Evolutionary conservation across 2,113 vertebrate genomes (phyloP).

Genomic region (Hypomesus transpacificus): DNA sequence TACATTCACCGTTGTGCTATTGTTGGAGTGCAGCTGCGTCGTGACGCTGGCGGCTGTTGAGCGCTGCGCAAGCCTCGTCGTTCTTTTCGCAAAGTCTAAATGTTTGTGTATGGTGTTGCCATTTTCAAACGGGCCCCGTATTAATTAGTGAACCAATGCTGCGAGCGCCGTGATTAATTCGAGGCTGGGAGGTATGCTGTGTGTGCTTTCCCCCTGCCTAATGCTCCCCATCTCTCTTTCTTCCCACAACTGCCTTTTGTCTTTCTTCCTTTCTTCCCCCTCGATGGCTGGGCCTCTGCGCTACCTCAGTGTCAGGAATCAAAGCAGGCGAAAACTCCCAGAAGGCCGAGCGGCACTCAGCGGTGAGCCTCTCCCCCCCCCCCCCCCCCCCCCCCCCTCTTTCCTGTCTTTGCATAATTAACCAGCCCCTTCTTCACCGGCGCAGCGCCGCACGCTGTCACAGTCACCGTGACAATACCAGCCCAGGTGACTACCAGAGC

Average conservation of each 20-base stretch:
- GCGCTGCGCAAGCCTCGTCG: too few relatives aligned
- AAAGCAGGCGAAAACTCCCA: constrained; percentile 47
- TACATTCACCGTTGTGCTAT: neutral
- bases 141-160: constrained; percentile 13
- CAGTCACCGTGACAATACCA: neutral
- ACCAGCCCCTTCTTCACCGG: constrained; percentile 31
- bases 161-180: constrained; percentile 19
- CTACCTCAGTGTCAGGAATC: constrained; percentile 37
- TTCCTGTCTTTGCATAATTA: constrained; percentile 49
- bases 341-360: constrained; percentile 36
- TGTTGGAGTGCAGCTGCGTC: neutral
- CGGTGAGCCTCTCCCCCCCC: constrained; percentile 17
- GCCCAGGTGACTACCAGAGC: neutral
- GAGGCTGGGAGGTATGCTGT: constrained; percentile 6
- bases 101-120: neutral
- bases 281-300: neutral
- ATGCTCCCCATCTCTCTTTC: neutral
- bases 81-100: neutral
- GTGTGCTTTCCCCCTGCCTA: neutral
- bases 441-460: neutral
- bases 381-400: constrained; percentile 8
- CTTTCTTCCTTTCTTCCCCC: neutral
- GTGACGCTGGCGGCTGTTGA: neutral
- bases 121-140: neutral
- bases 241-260: neutral